Evolutionary conservation across 2,113 vertebrate genomes (phyloP).

Genomic region (Nothocercus julius): DNA sequence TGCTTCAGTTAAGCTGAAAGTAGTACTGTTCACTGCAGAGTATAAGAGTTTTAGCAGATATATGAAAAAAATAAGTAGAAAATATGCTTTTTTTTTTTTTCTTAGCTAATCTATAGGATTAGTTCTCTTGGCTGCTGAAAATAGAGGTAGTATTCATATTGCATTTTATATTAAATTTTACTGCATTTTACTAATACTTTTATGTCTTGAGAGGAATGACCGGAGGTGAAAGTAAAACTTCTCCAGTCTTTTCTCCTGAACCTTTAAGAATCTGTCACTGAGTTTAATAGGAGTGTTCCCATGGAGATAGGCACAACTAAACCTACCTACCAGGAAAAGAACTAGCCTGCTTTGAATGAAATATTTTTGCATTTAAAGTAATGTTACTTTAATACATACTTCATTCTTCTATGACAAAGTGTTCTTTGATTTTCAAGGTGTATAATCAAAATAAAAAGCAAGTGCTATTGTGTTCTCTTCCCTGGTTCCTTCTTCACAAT

Average conservation of each 20-base stretch:
- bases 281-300: constrained; percentile 61
- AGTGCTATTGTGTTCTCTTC: constrained; percentile 17
- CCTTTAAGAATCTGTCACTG: constrained; percentile 54
- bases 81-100: neutral
- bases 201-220: neutral
- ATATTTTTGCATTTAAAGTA: constrained; percentile 60
- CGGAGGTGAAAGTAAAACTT: constrained; percentile 47
- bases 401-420: constrained; percentile 45
- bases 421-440: constrained; percentile 40
- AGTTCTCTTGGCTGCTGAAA: neutral
- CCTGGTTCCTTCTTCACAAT: neutral
- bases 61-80: neutral
- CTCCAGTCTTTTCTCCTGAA: constrained; percentile 27
- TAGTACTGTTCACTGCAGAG: neutral
- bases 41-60: neutral
- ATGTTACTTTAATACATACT: constrained; percentile 37
- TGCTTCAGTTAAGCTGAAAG: neutral
- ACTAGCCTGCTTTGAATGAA: constrained; percentile 55
- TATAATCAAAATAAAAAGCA: constrained; percentile 58
- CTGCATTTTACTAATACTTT: neutral
- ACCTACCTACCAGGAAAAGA: constrained; percentile 49
- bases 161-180: constrained; percentile 30
- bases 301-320: constrained; percentile 62
- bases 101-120: constrained; percentile 13
- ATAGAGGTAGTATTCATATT: neutral